Evolutionary conservation across 2,888 invertebrate genomes (phyloP), one percentile per base, ranked within the genome.

Genomic region (Ceraclea dissimilis): DNA sequence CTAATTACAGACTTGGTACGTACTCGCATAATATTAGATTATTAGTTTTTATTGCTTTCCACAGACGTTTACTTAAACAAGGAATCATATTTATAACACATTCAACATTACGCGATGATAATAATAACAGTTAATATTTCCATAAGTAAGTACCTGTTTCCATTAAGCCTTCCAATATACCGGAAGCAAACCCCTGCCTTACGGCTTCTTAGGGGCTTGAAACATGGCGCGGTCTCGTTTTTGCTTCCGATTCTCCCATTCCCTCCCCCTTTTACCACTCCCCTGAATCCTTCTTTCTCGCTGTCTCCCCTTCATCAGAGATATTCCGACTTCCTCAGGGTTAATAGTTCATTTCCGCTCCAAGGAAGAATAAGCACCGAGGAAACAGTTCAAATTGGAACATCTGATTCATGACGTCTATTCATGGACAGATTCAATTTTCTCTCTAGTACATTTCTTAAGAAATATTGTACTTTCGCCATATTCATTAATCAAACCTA

Each of bases 311-410:
- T 39, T 39, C 39, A 39, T 39, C 39, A 39, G 39, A 39, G 39
- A 39, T 39, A 39, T 39, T 26, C 49, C 16, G 26, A 49, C 22
- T 22, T 49, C 49, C 26, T 5, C 22, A 16, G 20, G 49, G 49
- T 49, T 49, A 49, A 49, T 49, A 49, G 49, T 49, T 49, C 49
- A 49, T 49, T 49, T 49, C 49, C 49, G 21, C 22, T 49, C 26
- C 20, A 17, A 26, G 22, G 5, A 20, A 49, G 26, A 49, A 19
- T 49, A 17, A 49, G 49, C 26, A 5, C 26, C 26, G 20, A 49
- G 49, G 49, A 49, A 49, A 20, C 49, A 11, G 19, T 11, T 17
- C 49, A 49, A 20, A 49, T 49, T 49, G 49, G 39, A 49, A 26
- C 49, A 26, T 49, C 49, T 49, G 49, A 49, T 49, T 49, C 49